phyloP scores from a whole-genome alignment of 2,888 invertebrate genomes.

The Tanaodytes sp. region DNA sequence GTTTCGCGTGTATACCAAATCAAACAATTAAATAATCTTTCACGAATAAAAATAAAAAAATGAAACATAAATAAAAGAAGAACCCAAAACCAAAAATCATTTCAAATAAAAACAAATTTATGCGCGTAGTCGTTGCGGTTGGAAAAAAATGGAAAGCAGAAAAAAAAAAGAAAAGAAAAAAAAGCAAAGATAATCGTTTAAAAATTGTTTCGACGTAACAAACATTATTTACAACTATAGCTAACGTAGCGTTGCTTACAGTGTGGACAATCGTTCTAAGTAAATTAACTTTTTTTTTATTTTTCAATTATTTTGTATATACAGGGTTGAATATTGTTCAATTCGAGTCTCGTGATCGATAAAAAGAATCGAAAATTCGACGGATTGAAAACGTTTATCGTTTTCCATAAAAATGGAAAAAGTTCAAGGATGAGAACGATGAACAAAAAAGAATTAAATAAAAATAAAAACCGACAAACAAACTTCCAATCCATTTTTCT shows the following conservation, averaged over 20 bases:
- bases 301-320: too few species aligned
- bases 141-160: too few species aligned
- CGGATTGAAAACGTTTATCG: too few species aligned
- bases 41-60: conserved; percentile 9
- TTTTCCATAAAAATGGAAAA: neutral
- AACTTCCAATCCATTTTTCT: too few species aligned
- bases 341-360: conserved; percentile 20
- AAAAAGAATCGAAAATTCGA: conserved; percentile 13
- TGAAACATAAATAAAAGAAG: neutral
- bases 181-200: conserved; percentile 6
- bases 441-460: neutral
- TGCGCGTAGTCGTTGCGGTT: too few species aligned
- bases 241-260: conserved; percentile 42
- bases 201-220: conserved; percentile 41
- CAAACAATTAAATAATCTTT: too few species aligned
- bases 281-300: conserved; percentile 35
- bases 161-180: conserved; percentile 3
- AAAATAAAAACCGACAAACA: neutral
- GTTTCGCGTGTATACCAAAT: too few species aligned
- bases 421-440: neutral
- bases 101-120: conserved; percentile 7
- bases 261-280: conserved; percentile 36
- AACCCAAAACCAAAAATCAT: conserved; percentile 46
- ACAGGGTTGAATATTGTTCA: conserved; percentile 34
- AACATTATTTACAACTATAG: conserved; percentile 48